Evolutionary conservation across 1,140 invertebrate species (phyloP), one percentile per base, ranked within the genome.

Genomic region (Drosophila tristis): DNA sequence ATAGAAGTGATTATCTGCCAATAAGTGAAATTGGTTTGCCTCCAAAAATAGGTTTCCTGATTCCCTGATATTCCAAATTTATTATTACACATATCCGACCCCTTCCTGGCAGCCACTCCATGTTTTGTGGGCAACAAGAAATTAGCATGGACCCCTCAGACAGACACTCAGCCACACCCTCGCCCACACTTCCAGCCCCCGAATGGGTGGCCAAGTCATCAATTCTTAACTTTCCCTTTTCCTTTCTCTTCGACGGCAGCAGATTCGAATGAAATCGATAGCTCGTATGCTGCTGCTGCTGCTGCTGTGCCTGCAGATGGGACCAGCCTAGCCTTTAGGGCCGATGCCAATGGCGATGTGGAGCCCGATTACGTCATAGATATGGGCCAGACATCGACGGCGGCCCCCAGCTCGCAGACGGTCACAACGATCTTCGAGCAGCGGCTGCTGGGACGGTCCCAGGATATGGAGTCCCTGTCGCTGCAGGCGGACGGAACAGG

Each of bases 211-310:
- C 51, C 65, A 50, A 50, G 67, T 70, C 67, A 71, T 71, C 67
- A 71, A 50, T 71, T 70, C 65, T 48, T 54, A 67, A 67, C 61
- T 55, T 66, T 31, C 66, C 29, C 8, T 31, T 60, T 26, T 13
- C 26, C 4, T 20, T n/a, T 15, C 29, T 23, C 31, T 5, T 5
- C 29, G 20, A 11, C 20, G 16, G 15, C 43, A 74, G 44, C 48
- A 89, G 82, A 89, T 78, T 90, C 80, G 57, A 90, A 80, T 78
- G 86, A 89, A 91, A 91, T 91, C 89, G 81, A 91, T 91, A 91
- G 90, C 80, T 87, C 78, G 76, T 74, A 86, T 79, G 58, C 67
- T 45, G 73, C 29, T 20, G 54, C 15, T 6, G 42, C 53, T 51
- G 60, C 48, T 29, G 68, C 53, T 60, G 54, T 31, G 35, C 58